Percentiles rank a stretch among this genome's conserved stretches.
Evolutionary conservation across 2,888 invertebrate genomes (phyloP).

Genomic region (Trachelus iudaicus): DNA sequence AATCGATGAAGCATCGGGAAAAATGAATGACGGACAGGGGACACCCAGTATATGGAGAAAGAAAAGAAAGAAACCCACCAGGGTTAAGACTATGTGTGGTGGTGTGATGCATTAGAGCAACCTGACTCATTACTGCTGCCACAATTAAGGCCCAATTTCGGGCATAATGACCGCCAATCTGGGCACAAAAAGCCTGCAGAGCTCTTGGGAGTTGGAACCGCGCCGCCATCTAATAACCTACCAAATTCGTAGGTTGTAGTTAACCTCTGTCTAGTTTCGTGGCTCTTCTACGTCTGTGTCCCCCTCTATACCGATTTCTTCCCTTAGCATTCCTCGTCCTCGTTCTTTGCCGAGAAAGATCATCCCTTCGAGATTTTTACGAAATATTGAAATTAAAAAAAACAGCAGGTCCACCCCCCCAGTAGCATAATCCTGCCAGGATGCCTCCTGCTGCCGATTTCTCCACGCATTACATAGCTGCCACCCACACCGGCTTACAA

Average conservation of each 20-base stretch:
- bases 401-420: not conserved
- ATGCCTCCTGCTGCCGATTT: not conserved
- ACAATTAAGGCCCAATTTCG: slow-evolving; percentile 64
- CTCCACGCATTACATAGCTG: not conserved
- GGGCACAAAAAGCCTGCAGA: slow-evolving; percentile 51
- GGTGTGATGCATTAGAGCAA: slow-evolving; percentile 57
- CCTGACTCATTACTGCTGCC: slow-evolving; percentile 60
- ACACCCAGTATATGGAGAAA: slow-evolving; percentile 47
- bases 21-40: slow-evolving; percentile 9
- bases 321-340: not conserved
- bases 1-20: not conserved
- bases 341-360: not conserved
- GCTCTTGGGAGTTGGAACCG: slow-evolving; percentile 40
- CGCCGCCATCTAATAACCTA: slow-evolving; percentile 53
- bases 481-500: slow-evolving; percentile 35
- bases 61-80: not conserved
- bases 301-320: not conserved
- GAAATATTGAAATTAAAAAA: not conserved
- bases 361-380: not conserved
- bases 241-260: slow-evolving; percentile 41
- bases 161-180: slow-evolving; percentile 61
- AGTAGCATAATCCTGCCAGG: not conserved
- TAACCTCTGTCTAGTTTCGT: slow-evolving; percentile 1
- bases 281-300: not conserved
- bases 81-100: slow-evolving; percentile 34